Conservation (phyloP, 2,797 vertebrate species). For the Paratrypauchen microcephalus region DNA sequence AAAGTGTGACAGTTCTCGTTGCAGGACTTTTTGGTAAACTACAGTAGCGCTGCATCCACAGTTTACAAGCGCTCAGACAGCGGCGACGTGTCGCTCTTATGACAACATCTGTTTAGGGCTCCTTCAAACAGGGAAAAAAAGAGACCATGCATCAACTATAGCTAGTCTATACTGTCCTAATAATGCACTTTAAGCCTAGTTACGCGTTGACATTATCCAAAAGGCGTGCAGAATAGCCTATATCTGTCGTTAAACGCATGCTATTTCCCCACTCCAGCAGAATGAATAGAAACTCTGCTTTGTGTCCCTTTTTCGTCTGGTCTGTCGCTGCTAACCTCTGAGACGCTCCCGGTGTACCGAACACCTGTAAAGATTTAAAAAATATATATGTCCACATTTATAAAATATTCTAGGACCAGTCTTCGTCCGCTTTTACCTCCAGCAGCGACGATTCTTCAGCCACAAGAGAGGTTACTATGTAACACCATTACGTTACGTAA, state of each 20-base stretch:
- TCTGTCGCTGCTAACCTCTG: constrained; percentile 31
- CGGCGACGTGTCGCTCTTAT: neutral
- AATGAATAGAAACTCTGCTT: constrained; percentile 28
- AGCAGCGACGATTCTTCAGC: constrained; percentile 1
- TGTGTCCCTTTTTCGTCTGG: constrained; percentile 15
- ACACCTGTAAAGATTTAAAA: no score
- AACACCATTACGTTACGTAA: constrained; percentile 79
- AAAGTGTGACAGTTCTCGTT: constrained; percentile 2
- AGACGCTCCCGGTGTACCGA: no score
- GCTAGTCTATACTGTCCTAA: neutral
- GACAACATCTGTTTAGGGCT: constrained; percentile 20
- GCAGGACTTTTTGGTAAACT: neutral
- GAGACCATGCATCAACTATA: neutral
- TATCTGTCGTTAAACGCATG: constrained; percentile 23
- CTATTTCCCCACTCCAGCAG: neutral
- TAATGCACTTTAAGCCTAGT: constrained; percentile 1
- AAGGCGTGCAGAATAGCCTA: constrained; percentile 15
- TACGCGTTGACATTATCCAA: constrained; percentile 17
- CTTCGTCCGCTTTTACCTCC: constrained; percentile 35
- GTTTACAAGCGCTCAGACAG: constrained; percentile 30
- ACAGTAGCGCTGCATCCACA: constrained; percentile 20
- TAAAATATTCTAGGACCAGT: neutral
- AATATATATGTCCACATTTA: neutral
- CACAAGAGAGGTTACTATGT: constrained; percentile 54
- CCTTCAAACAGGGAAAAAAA: neutral